Conservation (phyloP, 2,113 vertebrate species). For the Sebastes schlegelii region DNA sequence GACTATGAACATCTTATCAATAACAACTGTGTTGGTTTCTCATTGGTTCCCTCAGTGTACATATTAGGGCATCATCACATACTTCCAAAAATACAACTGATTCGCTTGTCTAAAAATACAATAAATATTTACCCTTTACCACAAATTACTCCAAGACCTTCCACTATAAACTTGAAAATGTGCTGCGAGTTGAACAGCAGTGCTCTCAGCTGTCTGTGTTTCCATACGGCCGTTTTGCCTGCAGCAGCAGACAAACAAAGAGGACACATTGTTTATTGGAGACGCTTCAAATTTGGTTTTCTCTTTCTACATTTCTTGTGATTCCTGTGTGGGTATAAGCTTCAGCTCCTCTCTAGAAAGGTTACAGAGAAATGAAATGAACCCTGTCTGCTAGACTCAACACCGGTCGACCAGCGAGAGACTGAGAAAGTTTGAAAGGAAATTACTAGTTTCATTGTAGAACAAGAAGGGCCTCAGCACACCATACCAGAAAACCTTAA, state of each 20-base stretch:
- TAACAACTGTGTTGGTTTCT: not conserved
- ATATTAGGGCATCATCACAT: not conserved
- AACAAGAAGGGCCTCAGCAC: not conserved
- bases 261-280: not conserved
- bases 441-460: not conserved
- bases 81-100: not conserved
- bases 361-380: not conserved
- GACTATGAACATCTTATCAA: not conserved
- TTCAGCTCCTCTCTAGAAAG: not conserved
- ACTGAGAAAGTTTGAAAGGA: not conserved
- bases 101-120: not conserved
- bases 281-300: not conserved
- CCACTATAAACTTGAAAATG: not conserved
- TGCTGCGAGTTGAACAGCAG: not conserved
- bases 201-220: not conserved
- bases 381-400: not conserved
- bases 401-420: not conserved
- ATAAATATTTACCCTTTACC: not conserved
- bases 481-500: not conserved
- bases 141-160: not conserved
- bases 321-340: no score
- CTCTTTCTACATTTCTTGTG: not conserved
- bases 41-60: not conserved
- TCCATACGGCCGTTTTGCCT: not conserved
- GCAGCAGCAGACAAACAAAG: conserved; percentile 6